phyloP scores from a whole-genome alignment of 2,113 vertebrate genomes.

The Mastomys natalensis region DNA sequence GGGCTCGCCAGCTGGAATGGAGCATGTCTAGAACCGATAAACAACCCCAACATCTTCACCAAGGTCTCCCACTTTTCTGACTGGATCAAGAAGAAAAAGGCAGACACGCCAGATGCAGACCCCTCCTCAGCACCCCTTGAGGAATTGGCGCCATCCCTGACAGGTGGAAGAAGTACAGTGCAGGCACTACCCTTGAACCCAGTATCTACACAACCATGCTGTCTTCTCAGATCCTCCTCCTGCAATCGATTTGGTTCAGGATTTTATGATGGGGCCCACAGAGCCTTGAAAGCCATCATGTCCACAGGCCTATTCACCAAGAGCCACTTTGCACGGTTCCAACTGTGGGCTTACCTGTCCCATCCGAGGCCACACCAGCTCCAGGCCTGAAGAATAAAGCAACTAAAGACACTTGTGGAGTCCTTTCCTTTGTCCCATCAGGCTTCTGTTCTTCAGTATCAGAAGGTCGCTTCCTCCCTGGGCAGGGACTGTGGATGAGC shows the following conservation, averaged over 20 bases:
- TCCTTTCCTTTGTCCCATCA: background rate
- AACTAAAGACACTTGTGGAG: background rate
- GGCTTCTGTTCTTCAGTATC: background rate
- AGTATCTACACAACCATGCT: background rate
- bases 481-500: background rate
- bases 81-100: conserved; percentile 24
- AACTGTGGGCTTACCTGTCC: background rate
- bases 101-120: accelerated
- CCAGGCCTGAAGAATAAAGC: conserved; percentile 45
- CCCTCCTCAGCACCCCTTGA: background rate
- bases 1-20: conserved; percentile 89
- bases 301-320: no score
- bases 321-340: background rate
- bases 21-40: background rate
- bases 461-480: background rate
- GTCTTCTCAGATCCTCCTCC: background rate
- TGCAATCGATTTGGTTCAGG: background rate
- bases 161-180: accelerated
- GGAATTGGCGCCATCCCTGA: background rate
- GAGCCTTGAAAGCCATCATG: accelerated
- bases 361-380: background rate
- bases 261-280: background rate
- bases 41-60: conserved; percentile 53
- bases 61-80: background rate
- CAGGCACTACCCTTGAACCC: background rate